A percentile compares a stretch with the other conserved stretches of the same genome.
Evolutionary conservation across 2,797 vertebrate genomes (phyloP).

Genomic region (Sardinella longiceps): DNA sequence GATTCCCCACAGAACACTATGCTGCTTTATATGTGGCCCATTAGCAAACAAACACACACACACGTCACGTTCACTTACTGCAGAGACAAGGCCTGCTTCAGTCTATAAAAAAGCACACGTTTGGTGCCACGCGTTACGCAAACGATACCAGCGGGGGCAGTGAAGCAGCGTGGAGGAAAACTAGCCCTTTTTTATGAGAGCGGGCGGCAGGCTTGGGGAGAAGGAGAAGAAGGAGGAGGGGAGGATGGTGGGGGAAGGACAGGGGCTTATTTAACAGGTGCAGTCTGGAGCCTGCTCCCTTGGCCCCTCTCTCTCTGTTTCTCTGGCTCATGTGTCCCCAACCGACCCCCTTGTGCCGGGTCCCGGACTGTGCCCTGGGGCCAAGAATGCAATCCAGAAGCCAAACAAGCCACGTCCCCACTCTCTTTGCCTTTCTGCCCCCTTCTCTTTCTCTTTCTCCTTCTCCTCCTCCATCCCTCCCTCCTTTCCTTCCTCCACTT

Average conservation of each 20-base stretch:
- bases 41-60: conserved; percentile 23
- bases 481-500: neutral
- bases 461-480: neutral
- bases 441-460: neutral
- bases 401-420: conserved; percentile 30
- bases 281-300: conserved; percentile 17
- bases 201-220: neutral
- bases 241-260: too few species aligned
- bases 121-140: neutral
- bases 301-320: neutral
- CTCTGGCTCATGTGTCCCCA: neutral
- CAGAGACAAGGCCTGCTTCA: neutral
- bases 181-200: neutral
- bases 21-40: neutral
- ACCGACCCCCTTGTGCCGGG: conserved; percentile 18
- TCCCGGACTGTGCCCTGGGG: neutral
- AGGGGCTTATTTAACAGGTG: neutral
- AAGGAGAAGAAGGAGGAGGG: neutral
- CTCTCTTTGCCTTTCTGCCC: neutral
- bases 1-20: neutral
- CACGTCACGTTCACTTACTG: neutral
- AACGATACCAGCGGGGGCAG: neutral
- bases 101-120: neutral
- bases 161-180: neutral
- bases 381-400: conserved; percentile 13